These are phyloP conservation scores for Clarias macrocephalus DNA, from an alignment of 2,113 vertebrate genomes.

Conservation along the genomic window DNA sequence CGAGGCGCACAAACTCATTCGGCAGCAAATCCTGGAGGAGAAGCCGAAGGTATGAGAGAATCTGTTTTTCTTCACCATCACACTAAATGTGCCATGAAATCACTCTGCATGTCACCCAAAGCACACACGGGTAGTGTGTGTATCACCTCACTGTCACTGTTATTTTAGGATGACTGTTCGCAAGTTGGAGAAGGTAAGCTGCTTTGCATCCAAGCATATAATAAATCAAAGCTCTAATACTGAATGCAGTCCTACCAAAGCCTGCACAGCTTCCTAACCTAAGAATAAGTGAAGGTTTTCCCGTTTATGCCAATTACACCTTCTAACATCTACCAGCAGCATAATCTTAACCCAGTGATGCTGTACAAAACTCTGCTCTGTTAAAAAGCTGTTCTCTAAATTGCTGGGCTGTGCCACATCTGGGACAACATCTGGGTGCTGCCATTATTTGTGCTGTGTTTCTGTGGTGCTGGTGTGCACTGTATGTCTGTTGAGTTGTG, in stretches of 20 bases:
- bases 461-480: neutral
- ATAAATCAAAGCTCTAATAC: slow-evolving; percentile 22
- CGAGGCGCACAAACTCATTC: slow-evolving; percentile 94
- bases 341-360: slow-evolving; percentile 2
- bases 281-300: slow-evolving; percentile 4
- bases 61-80: neutral
- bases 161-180: slow-evolving; percentile 63
- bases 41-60: slow-evolving; percentile 86
- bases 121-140: slow-evolving; percentile 31
- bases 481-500: neutral
- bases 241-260: neutral
- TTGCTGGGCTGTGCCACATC: slow-evolving; percentile 1
- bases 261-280: slow-evolving; percentile 27
- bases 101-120: slow-evolving; percentile 14
- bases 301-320: slow-evolving; percentile 2
- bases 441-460: neutral
- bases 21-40: slow-evolving; percentile 95
- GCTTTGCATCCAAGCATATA: slow-evolving; percentile 48
- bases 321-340: slow-evolving; percentile 16
- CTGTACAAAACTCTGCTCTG: neutral
- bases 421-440: neutral
- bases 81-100: slow-evolving; percentile 10
- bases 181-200: slow-evolving; percentile 65
- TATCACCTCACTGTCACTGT: slow-evolving; percentile 55
- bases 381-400: slow-evolving; percentile 6